These are phyloP conservation scores for Epistrophella euchroma DNA, from an alignment of 2,888 invertebrate genomes.

Conservation along the genomic window DNA sequence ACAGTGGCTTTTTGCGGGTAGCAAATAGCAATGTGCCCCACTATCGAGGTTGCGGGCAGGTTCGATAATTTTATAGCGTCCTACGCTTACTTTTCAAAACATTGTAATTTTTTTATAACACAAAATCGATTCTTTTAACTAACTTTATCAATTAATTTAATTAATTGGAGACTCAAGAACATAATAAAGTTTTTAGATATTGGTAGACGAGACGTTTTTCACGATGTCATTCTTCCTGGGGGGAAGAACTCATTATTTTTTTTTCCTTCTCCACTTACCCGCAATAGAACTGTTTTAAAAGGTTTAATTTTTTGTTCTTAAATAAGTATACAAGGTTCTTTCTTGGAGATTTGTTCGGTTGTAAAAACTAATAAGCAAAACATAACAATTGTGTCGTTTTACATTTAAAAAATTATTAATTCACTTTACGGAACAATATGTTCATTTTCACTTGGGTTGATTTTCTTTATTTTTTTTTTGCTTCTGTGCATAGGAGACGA, in stretches of 20 bases:
- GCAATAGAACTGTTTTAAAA: conserved; percentile 40
- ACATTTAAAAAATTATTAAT: conserved; percentile 40
- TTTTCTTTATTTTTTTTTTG: conserved; percentile 14
- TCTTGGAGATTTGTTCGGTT: conserved; percentile 25
- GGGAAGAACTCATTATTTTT: conserved; percentile 37
- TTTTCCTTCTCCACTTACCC: conserved; percentile 62
- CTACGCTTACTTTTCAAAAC: not conserved
- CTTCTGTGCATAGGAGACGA: conserved; percentile 35
- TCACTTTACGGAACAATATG: conserved; percentile 66
- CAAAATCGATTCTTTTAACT: not conserved
- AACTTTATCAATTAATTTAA: not conserved
- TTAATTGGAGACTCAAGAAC: conserved; percentile 2
- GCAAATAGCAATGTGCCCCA: not conserved
- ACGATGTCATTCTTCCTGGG: conserved; percentile 37
- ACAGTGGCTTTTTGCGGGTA: not conserved
- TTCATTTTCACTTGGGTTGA: conserved; percentile 53
- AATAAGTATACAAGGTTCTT: conserved; percentile 18
- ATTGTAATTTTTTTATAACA: not conserved
- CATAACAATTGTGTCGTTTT: conserved; percentile 49
- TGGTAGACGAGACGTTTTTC: conserved; percentile 26
- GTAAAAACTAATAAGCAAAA: conserved; percentile 31
- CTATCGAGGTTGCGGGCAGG: not conserved
- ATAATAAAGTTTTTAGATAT: not conserved
- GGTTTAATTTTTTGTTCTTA: conserved; percentile 33
- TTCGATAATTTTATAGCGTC: not conserved